A percentile compares a stretch with the other conserved stretches of the same genome.
Conservation (phyloP, 2,797 vertebrate species). For the Myoxocephalus aenaeus region DNA sequence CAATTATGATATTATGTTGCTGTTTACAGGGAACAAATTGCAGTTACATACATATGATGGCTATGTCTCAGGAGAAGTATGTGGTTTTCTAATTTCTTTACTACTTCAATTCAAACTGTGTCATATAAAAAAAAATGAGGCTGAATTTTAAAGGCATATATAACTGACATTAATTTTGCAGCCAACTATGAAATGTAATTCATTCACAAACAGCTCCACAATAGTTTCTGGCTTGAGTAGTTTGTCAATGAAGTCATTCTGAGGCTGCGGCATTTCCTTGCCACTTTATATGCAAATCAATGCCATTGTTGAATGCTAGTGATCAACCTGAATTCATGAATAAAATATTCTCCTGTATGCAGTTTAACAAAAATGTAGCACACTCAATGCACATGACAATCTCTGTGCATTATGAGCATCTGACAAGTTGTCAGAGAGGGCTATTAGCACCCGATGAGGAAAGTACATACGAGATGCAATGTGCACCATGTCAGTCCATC, state of each 20-base stretch:
- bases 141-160: slow-evolving; percentile 7
- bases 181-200: slow-evolving; percentile 29
- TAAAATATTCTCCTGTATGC: slow-evolving; percentile 59
- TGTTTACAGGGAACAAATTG: slow-evolving; percentile 26
- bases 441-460: slow-evolving; percentile 53
- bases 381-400: slow-evolving; percentile 32
- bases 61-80: neutral
- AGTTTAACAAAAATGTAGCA: slow-evolving; percentile 42
- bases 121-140: slow-evolving; percentile 6
- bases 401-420: slow-evolving; percentile 37
- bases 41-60: slow-evolving; percentile 1
- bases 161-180: slow-evolving; percentile 29
- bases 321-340: slow-evolving; percentile 75
- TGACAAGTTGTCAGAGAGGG: slow-evolving; percentile 52
- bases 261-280: slow-evolving; percentile 49
- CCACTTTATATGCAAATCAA: slow-evolving; percentile 82
- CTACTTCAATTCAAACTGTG: slow-evolving; percentile 14
- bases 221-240: slow-evolving; percentile 48
- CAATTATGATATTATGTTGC: slow-evolving; percentile 14
- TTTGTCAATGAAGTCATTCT: slow-evolving; percentile 67
- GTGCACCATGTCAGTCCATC: slow-evolving; percentile 40
- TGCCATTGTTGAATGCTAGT: slow-evolving; percentile 55
- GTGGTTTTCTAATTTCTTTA: neutral
- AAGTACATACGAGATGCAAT: slow-evolving; percentile 41
- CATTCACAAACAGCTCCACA: slow-evolving; percentile 50